phyloP scores from a whole-genome alignment of 2,113 vertebrate genomes.

The Eira barbara region DNA sequence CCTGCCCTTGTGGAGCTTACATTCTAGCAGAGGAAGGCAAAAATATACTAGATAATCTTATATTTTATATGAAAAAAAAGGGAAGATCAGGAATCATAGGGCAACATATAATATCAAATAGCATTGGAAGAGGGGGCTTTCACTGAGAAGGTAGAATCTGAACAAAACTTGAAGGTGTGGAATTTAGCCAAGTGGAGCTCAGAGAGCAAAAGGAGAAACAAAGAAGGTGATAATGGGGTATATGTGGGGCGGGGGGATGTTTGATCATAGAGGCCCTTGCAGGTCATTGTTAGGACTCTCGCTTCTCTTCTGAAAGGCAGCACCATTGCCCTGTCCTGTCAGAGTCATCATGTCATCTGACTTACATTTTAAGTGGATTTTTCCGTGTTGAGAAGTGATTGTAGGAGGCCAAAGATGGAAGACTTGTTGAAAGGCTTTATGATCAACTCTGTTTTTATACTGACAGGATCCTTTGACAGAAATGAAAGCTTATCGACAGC shows the following conservation, averaged over 20 bases:
- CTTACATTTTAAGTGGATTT: background rate
- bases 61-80: background rate
- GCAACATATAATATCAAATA: background rate
- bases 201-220: background rate
- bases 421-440: background rate
- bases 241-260: accelerated
- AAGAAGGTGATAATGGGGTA: background rate
- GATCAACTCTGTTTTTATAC: background rate
- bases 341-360: background rate
- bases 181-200: background rate
- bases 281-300: background rate
- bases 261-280: background rate
- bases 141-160: background rate
- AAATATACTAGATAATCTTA: background rate
- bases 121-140: too few relatives aligned
- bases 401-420: too few relatives aligned
- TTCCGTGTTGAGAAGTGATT: background rate
- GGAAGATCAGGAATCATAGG: background rate
- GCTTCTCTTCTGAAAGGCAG: background rate
- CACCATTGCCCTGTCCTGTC: background rate
- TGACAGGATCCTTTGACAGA: constrained; percentile 85
- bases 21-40: background rate
- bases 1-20: background rate
- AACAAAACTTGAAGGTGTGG: too few relatives aligned
- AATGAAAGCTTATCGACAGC: constrained; percentile 88